Evolutionary conservation across 2,797 vertebrate species (phyloP).

Genomic region (Pipistrellus nathusii): DNA sequence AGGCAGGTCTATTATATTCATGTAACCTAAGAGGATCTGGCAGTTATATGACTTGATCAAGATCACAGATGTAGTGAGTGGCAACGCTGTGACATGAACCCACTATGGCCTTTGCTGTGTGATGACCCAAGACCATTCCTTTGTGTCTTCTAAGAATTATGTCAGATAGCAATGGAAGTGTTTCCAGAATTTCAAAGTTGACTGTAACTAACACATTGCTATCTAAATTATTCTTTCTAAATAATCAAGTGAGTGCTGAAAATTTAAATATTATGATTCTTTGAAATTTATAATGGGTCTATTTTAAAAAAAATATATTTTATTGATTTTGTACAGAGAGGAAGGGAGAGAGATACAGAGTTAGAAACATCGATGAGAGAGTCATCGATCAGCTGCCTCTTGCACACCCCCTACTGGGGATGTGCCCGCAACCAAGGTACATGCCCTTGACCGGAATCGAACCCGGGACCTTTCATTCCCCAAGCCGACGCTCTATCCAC

Average conservation of each 20-base stretch:
- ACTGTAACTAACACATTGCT: not conserved
- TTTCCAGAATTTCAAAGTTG: not conserved
- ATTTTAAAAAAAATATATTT: no score
- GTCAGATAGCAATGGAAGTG: not conserved
- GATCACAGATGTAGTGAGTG: not conserved
- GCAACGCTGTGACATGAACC: not conserved
- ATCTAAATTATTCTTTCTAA: slow-evolving; percentile 39
- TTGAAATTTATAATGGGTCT: not conserved
- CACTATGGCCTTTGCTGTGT: not conserved
- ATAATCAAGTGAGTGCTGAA: not conserved
- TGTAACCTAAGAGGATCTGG: not conserved
- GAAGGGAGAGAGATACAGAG: no score
- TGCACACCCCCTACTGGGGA: no score
- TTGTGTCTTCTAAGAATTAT: not conserved
- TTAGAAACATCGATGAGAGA: no score
- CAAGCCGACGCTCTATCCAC: no score
- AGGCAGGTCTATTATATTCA: not conserved
- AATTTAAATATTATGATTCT: not conserved
- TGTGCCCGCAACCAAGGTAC: no score
- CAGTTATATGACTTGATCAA: not conserved
- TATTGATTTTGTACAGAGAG: no score
- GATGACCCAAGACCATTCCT: not conserved
- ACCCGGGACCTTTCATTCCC: no score
- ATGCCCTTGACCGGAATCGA: no score
- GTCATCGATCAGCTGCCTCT: no score